phyloP scores from a whole-genome alignment of 2,113 vertebrate genomes.

The Myiozetetes cayanensis region DNA sequence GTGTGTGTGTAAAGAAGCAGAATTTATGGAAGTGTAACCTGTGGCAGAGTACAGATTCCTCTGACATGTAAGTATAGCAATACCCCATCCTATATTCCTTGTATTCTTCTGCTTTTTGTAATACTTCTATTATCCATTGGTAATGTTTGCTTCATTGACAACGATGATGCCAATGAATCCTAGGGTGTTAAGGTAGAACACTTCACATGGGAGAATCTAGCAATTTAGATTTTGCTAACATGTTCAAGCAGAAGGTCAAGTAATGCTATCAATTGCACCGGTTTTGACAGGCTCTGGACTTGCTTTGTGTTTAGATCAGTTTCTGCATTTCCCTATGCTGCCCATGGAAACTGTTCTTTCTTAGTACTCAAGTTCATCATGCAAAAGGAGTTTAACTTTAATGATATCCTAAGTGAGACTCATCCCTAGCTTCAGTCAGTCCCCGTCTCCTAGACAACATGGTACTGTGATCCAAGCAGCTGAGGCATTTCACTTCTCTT shows the following conservation, averaged over 20 bases:
- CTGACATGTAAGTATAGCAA: background rate
- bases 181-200: background rate
- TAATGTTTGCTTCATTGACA: background rate
- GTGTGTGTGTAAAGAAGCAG: background rate
- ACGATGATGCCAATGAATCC: background rate
- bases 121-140: background rate
- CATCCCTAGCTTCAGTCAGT: background rate
- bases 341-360: background rate
- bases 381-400: background rate
- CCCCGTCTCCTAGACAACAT: background rate
- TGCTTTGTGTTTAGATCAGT: background rate
- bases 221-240: background rate
- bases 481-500: background rate
- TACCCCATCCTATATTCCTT: background rate
- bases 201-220: background rate
- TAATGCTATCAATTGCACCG: background rate
- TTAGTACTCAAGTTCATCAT: background rate
- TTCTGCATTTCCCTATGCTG: constrained; percentile 8
- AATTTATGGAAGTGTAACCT: background rate
- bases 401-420: background rate
- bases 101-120: background rate
- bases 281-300: background rate
- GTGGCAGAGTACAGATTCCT: background rate
- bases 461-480: background rate
- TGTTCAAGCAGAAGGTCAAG: background rate